These are phyloP conservation scores for Rhogogaster chlorosoma DNA, from an alignment of 2,888 invertebrate genomes.

Conservation along the genomic window DNA sequence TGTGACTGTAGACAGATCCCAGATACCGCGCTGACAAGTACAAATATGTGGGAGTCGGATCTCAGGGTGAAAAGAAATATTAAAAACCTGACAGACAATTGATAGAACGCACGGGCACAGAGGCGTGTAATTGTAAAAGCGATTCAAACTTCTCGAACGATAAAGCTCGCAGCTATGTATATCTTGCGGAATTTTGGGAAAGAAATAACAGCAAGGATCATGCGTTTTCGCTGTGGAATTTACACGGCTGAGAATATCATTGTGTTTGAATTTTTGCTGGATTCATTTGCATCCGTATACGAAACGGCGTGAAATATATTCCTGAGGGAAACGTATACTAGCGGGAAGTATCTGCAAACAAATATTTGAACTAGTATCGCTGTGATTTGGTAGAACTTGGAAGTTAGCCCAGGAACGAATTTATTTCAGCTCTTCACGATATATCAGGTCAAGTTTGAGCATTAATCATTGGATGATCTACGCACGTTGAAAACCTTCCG, in stretches of 20 bases:
- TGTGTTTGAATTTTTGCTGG: not conserved
- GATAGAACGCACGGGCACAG: not conserved
- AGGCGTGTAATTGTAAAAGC: not conserved
- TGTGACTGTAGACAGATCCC: slow-evolving; percentile 31
- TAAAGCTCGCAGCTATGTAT: not conserved
- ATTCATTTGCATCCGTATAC: not conserved
- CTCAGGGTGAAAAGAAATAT: not conserved
- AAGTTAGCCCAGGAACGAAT: not conserved
- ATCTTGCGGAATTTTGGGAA: not conserved
- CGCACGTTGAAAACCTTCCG: not conserved
- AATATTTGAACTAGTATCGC: not conserved
- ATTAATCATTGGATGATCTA: not conserved
- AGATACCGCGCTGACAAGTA: slow-evolving; percentile 12
- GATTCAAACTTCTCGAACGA: not conserved
- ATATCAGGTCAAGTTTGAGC: not conserved
- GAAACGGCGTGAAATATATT: not conserved
- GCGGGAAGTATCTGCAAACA: not conserved
- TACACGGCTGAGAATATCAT: not conserved
- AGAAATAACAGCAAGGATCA: not conserved
- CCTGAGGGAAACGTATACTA: not conserved
- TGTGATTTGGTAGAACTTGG: not conserved
- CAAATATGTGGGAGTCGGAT: not conserved
- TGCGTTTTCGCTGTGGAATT: not conserved
- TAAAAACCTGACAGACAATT: not conserved
- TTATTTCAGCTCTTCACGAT: not conserved